Evolutionary conservation across 1,140 invertebrate genomes (phyloP), one percentile per base, ranked within the genome.

Genomic region (Lethrus apterus): DNA sequence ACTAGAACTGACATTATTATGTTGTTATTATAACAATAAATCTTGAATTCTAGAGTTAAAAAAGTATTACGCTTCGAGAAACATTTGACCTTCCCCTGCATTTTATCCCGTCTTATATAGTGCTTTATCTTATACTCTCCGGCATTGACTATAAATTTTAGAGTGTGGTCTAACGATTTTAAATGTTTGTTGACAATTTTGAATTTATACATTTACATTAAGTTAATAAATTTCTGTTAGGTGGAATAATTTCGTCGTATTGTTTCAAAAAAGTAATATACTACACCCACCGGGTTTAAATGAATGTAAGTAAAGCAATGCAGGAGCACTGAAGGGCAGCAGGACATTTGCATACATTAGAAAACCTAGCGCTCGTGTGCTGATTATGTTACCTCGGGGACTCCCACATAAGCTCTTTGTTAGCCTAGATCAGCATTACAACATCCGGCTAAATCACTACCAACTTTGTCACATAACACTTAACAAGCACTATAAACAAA

Each of bases 1-100:
- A 32, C 34, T 31, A 20, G 5, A 33, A 30, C 13, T 21, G 23
- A 53, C 51, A 53, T 53, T 53, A 53, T 53, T 53, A 53, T 50
- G 51, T 46, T 50, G 51, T 53, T 53, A 53, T 53, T 53, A 50
- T 53, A 53, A 53, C 50, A 50, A 53, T 53, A 53, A 53, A 53
- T 53, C 51, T 53, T 41, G 46, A 33, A 18, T 46, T 35, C 31
- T 48, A 46, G 43, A 38, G 41, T 38, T 46, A 53, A 53, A 53
- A 52, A 29, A 50, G 51, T 40, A 53, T 49, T 53, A 38, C 48
- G 46, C 44, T 53, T 46, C 51, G 36, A 43, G 46, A 53, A 53
- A 50, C 46, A 53, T 53, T 49, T 53, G 51, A 53, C 51, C 51
- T 53, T 46, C 51, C 47, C 42, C 45, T 32, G 31, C 46, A 48